Percentiles rank a stretch among this genome's conserved stretches.
Conservation (phyloP, 2,888 invertebrate species). For the Cartodere bifasciata region DNA sequence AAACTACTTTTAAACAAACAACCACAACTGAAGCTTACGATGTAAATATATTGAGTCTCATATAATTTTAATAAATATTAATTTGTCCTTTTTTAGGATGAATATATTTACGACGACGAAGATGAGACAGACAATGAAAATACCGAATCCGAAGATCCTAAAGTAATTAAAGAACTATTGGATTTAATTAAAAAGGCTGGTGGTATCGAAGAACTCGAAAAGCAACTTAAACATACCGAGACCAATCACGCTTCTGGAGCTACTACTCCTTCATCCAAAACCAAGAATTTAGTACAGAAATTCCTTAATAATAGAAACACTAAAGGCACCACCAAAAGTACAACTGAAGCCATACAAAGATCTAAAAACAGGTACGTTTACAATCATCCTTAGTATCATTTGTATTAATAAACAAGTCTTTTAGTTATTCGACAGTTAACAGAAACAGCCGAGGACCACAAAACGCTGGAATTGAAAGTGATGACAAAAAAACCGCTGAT, state of each 20-base stretch:
- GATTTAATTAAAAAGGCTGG: conserved; percentile 76
- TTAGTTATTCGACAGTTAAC: conserved; percentile 40
- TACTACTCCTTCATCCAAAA: conserved; percentile 54
- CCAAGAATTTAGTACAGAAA: conserved; percentile 63
- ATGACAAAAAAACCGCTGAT: conserved; percentile 31
- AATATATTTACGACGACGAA: conserved; percentile 41
- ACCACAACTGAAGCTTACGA: conserved; percentile 29
- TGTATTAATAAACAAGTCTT: conserved; percentile 23
- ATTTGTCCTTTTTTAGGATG: conserved; percentile 28
- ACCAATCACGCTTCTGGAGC: conserved; percentile 30
- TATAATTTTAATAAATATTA: conserved; percentile 6
- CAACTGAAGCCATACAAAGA: too few species aligned
- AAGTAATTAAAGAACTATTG: conserved; percentile 70
- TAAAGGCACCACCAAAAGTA: too few species aligned
- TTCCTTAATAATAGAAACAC: conserved; percentile 42
- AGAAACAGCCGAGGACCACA: conserved; percentile 49
- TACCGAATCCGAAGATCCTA: conserved; percentile 49
- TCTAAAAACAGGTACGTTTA: too few species aligned
- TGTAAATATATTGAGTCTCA: conserved; percentile 14
- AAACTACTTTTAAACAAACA: conserved; percentile 26
- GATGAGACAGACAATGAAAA: conserved; percentile 34
- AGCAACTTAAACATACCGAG: conserved; percentile 49
- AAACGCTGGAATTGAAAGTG: conserved; percentile 37
- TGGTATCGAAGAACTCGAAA: conserved; percentile 76
- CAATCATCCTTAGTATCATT: too few species aligned